Base-by-base conservation (phyloP, 2,888 invertebrate species). In the Drosophila limbata region DNA sequence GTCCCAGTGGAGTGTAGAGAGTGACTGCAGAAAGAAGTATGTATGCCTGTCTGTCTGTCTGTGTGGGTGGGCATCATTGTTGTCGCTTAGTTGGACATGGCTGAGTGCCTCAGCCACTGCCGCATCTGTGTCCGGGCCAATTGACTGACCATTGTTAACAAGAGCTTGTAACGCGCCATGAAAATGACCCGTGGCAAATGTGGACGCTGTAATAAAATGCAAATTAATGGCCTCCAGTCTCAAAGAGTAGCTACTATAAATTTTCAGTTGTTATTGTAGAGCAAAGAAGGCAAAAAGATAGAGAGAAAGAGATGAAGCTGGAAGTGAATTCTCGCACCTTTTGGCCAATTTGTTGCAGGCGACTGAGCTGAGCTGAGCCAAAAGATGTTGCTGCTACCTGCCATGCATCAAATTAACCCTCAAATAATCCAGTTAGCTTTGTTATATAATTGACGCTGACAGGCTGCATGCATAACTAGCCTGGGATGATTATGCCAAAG, bases 101-200 rank as follows among this genome's bases (percentile, higher is more conserved):
- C 68, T 75, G 67, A 86, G 88, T 88, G 84, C 80, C 56, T 53
- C 39, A 11, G 65, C 45, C 48, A 69, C 81, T 81, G 81, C 77
- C 81, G 86, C 81, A 84, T 84, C 60, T 53, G 44, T 40, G 50
- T 45, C 45, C 68, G 59, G 50, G 82, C 70, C 89, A 84, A 84
- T 88, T 85, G 89, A 81, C 72, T 81, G 77, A 70, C 87, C 89
- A 87, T 89, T 84, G 88, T 85, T 89, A 87, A 74, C 85, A 68
- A 65, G 72, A 50, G 64, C 68, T 72, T 82, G 81, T 79, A 82
- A 71, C 79, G 79, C 79, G 67, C 82, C 71, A 88, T 83, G 88
- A 88, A 85, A 85, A 88, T 89, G 88, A 89, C 89, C 89, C 88
- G 86, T 86, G 86, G 86, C 89, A 85, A 86, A 86, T 85, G 89